Evolutionary conservation across 1,140 invertebrate species (phyloP).

Genomic region (Marisa cornuarietis): DNA sequence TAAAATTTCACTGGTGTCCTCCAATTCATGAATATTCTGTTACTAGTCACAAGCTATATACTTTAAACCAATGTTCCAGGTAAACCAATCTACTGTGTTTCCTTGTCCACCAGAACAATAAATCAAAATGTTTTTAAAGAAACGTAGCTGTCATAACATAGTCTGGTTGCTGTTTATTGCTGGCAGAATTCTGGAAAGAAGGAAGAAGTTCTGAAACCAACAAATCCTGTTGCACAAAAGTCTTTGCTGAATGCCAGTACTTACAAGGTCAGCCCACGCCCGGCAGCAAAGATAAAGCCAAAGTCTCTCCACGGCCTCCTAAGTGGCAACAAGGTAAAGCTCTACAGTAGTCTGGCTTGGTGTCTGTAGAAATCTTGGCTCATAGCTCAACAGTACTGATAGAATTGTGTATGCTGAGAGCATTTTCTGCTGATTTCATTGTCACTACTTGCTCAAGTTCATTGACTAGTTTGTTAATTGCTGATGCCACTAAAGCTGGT

Average conservation of each 20-base stretch:
- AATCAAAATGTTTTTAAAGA: no score
- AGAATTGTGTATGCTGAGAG: no score
- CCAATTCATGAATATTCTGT: no score
- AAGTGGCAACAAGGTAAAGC: slow-evolving; percentile 59
- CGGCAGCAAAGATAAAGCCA: slow-evolving; percentile 72
- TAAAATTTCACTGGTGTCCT: slow-evolving; percentile 59
- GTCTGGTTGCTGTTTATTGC: slow-evolving; percentile 13
- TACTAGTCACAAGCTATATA: no score
- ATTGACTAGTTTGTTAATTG: no score
- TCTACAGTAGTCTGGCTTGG: neutral
- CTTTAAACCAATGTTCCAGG: no score
- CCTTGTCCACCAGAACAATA: no score
- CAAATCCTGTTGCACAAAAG: slow-evolving; percentile 77
- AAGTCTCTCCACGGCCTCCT: slow-evolving; percentile 61
- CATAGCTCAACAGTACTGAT: neutral
- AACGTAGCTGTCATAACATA: no score
- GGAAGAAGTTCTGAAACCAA: slow-evolving; percentile 79
- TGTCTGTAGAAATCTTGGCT: neutral
- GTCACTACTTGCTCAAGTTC: no score
- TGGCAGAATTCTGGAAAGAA: slow-evolving; percentile 68
- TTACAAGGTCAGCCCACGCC: slow-evolving; percentile 75
- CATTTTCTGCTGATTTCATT: no score
- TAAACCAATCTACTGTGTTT: no score
- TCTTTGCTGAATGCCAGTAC: slow-evolving; percentile 68
- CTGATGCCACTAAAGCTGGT: no score